phyloP scores from a whole-genome alignment of 1,140 invertebrate species.

The Trachymyrmex septentrionalis region DNA sequence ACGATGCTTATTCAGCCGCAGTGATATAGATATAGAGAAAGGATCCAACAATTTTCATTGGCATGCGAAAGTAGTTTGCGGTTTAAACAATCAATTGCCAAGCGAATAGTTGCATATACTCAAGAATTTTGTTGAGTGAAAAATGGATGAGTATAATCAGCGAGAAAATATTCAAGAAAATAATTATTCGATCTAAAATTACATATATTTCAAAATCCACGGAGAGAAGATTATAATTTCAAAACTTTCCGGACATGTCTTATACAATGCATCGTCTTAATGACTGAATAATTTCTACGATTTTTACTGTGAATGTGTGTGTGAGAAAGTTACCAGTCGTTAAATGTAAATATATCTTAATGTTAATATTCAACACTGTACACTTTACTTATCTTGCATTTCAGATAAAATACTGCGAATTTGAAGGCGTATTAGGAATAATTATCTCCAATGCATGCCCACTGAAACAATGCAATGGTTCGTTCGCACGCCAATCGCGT shows the following conservation, averaged over 20 bases:
- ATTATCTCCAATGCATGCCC: not conserved
- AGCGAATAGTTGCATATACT: not conserved
- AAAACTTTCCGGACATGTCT: not conserved
- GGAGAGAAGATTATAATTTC: not conserved
- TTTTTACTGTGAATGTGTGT: not conserved
- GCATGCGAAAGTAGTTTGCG: slow-evolving; percentile 52
- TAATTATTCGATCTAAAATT: slow-evolving; percentile 3
- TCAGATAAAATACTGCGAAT: not conserved
- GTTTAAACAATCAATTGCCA: slow-evolving; percentile 43
- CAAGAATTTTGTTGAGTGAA: not conserved
- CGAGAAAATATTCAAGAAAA: slow-evolving; percentile 8
- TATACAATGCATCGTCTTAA: not conserved
- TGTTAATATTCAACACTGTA: not conserved
- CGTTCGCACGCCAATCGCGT: slow-evolving; percentile 42
- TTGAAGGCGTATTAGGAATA: not conserved
- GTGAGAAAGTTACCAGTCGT: not conserved
- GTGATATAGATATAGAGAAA: not conserved
- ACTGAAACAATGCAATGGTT: slow-evolving; percentile 12
- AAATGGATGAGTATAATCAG: not conserved
- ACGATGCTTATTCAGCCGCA: not conserved
- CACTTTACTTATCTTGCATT: not conserved
- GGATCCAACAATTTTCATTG: slow-evolving; percentile 22
- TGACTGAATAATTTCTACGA: not conserved
- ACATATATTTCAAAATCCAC: not conserved
- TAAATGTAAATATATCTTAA: not conserved